A percentile compares a stretch with the other conserved stretches of the same genome.
These are phyloP conservation scores for Drosophila birchii DNA, from an alignment of 2,888 invertebrate species.

Conservation along the genomic window DNA sequence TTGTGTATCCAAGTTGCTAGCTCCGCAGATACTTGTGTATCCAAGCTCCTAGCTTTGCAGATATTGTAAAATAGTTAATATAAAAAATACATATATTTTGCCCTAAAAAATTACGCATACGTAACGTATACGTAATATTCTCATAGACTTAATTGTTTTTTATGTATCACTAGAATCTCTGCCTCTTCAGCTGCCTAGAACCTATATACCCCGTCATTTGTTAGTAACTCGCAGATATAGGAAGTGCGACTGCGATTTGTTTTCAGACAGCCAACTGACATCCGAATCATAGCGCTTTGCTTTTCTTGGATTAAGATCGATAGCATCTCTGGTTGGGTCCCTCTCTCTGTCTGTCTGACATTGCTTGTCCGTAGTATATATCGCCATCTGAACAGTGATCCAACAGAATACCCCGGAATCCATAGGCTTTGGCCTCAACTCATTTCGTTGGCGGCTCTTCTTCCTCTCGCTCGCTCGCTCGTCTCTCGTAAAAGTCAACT, in stretches of 20 bases:
- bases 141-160: neutral
- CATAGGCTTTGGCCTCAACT: conserved; percentile 14
- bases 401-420: conserved; percentile 31
- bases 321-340: conserved; percentile 11
- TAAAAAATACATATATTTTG: neutral
- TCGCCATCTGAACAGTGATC: conserved; percentile 29
- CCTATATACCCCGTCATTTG: neutral
- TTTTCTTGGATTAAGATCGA: conserved; percentile 18
- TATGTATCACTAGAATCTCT: too few species aligned
- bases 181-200: neutral
- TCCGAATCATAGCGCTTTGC: conserved; percentile 16
- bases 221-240: neutral
- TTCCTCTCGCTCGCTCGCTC: conserved; percentile 1
- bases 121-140: neutral
- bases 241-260: conserved; percentile 24
- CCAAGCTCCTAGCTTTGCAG: neutral
- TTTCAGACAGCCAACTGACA: conserved; percentile 23
- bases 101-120: neutral
- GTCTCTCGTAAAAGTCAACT: conserved; percentile 41
- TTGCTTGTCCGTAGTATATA: conserved; percentile 13
- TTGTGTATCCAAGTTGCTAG: neutral
- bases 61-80: neutral
- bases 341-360: neutral
- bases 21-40: too few species aligned
- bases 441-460: conserved; percentile 13